These are phyloP conservation scores for Ostrea edulis DNA, from an alignment of 1,140 invertebrate genomes.

Conservation along the genomic window DNA sequence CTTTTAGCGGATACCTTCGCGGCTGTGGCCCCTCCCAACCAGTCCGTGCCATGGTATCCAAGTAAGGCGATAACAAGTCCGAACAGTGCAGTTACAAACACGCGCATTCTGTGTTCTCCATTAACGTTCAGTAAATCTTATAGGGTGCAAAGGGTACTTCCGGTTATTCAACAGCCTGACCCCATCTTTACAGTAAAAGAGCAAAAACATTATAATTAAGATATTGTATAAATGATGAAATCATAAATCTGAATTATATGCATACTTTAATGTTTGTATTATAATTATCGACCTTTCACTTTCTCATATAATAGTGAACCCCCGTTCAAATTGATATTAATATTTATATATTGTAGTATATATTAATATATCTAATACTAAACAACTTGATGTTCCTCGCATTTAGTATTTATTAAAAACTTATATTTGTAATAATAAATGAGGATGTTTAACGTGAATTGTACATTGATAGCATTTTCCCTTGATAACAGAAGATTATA, in stretches of 20 bases:
- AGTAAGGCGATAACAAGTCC: slow-evolving; percentile 5
- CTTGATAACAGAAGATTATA: too few species aligned
- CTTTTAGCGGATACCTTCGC: not conserved
- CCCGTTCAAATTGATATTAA: not conserved
- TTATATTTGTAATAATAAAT: too few species aligned
- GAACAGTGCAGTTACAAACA: slow-evolving; percentile 23
- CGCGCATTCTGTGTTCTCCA: not conserved
- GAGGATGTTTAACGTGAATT: too few species aligned
- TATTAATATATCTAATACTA: not conserved
- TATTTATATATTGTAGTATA: not conserved
- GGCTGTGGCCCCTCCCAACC: not conserved
- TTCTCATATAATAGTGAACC: not conserved
- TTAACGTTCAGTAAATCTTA: not conserved
- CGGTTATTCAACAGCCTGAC: not conserved
- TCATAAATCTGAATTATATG: not conserved
- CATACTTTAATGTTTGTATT: not conserved
- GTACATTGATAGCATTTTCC: too few species aligned
- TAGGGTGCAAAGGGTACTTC: slow-evolving; percentile 17
- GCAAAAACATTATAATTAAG: too few species aligned
- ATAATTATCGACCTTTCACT: not conserved
- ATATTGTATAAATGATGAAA: too few species aligned
- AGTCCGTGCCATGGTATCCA: not conserved
- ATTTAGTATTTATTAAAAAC: too few species aligned
- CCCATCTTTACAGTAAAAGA: not conserved
- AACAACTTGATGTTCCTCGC: too few species aligned